Evolutionary conservation across 2,888 invertebrate species (phyloP), one percentile per base, ranked within the genome.

Genomic region (Seira sanloemensis): DNA sequence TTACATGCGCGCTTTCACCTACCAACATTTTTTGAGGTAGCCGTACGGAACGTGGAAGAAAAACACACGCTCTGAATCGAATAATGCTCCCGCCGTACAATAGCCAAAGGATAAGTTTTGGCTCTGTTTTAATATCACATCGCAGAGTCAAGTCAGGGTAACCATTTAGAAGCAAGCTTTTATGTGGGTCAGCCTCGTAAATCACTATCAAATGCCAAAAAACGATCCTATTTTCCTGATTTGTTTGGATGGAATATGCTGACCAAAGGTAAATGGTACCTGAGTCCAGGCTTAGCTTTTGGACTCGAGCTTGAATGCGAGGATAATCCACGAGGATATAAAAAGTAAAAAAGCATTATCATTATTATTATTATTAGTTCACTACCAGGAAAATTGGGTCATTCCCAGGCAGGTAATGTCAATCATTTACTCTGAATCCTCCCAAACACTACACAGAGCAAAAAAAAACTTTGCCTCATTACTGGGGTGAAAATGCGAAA

Each of bases 201-300:
- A 82, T 82, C 80, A 80, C 80, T 67, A 69, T 67, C 71, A 82
- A 76, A 82, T 82, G 82, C 82, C 82, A 82, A 46, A 50, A 50
- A 76, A 76, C 76, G 82, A 82, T 77, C 67, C 82, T 69, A 71
- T 81, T 81, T 80, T 76, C 67, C 71, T 71, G 67, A 72, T 82
- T 82, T 82, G 76, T 54, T 77, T 50, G 19, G 77, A 25, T 50
- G n/a, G 50, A 50, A 50, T 50, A 50, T 50, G 50, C 50, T 50
- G 50, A 50, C 50, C 50, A 50, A 1, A 50, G 50, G 50, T 50
- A 16, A 50, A 50, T 50, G 2, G 50, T 50, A 50, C 50, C 50
- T 50, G 50, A 50, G 50, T 50, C 50, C n/a, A 50, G n/a, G 50
- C 12, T 37, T 37, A 37, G 37, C n/a, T 50, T 50, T 50, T 50